These are phyloP conservation scores for Sapajus apella DNA, from an alignment of 2,113 vertebrate genomes.

Conservation along the genomic window DNA sequence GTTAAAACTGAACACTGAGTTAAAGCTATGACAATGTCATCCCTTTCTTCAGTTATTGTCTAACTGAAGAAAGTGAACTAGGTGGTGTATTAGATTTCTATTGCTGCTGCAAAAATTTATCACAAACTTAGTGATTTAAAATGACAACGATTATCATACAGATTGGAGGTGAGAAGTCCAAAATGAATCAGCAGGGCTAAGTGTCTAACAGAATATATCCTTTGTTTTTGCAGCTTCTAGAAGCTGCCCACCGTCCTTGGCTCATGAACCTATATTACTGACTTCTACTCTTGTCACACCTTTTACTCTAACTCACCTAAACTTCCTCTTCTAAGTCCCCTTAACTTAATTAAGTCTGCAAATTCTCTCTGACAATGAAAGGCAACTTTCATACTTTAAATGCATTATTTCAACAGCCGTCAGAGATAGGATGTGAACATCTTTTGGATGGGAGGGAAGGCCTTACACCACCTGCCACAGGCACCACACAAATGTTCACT, in stretches of 20 bases:
- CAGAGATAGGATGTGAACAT: neutral
- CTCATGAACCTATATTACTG: neutral
- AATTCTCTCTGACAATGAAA: neutral
- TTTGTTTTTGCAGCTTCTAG: neutral
- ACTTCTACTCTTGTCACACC: neutral
- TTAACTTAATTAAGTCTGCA: neutral
- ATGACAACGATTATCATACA: neutral
- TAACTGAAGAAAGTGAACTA: neutral
- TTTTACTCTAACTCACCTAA: neutral
- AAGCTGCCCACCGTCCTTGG: neutral
- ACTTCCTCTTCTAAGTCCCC: neutral
- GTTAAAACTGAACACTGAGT: neutral
- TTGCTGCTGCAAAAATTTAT: neutral
- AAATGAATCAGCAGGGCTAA: neutral
- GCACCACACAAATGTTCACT: neutral
- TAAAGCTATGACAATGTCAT: neutral
- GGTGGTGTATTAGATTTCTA: neutral
- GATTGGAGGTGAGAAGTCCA: neutral
- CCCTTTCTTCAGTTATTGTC: neutral
- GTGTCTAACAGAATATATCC: neutral
- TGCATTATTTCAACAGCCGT: neutral
- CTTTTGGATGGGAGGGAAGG: neutral
- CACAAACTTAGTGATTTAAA: neutral
- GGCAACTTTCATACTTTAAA: neutral
- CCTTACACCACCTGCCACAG: neutral